Percentiles rank a stretch among this genome's conserved stretches.
These are phyloP conservation scores for Laspeyria flexula DNA, from an alignment of 2,888 invertebrate species.

Conservation along the genomic window DNA sequence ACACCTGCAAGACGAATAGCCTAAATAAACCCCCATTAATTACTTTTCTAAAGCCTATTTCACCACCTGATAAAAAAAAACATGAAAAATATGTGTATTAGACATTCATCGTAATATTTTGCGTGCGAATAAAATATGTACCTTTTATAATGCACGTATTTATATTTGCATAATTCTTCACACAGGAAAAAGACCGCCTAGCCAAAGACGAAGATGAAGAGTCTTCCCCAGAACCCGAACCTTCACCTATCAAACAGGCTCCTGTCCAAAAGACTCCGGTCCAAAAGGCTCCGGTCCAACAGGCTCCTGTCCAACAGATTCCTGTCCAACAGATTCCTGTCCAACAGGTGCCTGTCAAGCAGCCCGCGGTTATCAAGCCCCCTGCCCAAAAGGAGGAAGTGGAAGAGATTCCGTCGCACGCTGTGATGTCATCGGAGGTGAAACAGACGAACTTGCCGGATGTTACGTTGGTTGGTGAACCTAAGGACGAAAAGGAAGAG, in stretches of 20 bases:
- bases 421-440: conserved; percentile 19
- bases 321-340: neutral
- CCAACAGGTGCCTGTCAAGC: neutral
- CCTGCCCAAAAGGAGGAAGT: neutral
- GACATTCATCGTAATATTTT: no score
- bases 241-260: neutral
- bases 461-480: conserved; percentile 70
- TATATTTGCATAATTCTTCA: neutral
- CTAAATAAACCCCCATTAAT: no score
- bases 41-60: no score
- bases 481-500: conserved; percentile 68
- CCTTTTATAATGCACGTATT: neutral
- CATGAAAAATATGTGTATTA: no score
- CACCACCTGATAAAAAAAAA: no score
- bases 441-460: conserved; percentile 64
- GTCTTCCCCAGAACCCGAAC: conserved; percentile 27
- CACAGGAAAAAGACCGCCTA: conserved; percentile 69
- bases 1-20: no score
- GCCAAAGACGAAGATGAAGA: conserved; percentile 51
- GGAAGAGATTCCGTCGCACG: conserved; percentile 11
- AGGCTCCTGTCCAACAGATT: neutral
- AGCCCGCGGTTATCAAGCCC: conserved; percentile 3
- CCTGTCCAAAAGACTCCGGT: conserved; percentile 8
- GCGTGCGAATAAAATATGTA: no score
- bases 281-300: neutral